These are phyloP conservation scores for Noctilio leporinus DNA, from an alignment of 2,113 vertebrate species.

Conservation along the genomic window DNA sequence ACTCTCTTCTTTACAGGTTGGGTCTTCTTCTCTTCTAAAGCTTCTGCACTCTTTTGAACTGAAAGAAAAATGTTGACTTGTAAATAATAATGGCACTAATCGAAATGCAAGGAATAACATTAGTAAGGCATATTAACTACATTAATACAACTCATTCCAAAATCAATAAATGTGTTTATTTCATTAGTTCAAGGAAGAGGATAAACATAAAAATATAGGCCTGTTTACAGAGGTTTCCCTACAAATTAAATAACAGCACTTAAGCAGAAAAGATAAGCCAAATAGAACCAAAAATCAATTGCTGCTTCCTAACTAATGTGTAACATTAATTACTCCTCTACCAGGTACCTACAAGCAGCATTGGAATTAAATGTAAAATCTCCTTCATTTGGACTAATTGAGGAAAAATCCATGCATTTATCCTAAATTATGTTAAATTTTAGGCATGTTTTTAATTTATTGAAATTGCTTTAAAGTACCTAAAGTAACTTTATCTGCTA, in stretches of 20 bases:
- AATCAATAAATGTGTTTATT: slow-evolving; percentile 61
- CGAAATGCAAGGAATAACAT: slow-evolving; percentile 5
- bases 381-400: slow-evolving; percentile 55
- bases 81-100: slow-evolving; percentile 41
- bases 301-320: slow-evolving; percentile 44
- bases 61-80: slow-evolving; percentile 66
- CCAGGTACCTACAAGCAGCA: slow-evolving; percentile 20
- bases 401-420: not conserved
- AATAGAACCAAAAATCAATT: slow-evolving; percentile 63
- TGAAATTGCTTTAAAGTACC: slow-evolving; percentile 4
- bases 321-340: slow-evolving; percentile 55
- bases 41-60: slow-evolving; percentile 88
- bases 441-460: not conserved
- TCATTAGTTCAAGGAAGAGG: slow-evolving; percentile 42
- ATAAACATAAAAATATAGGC: slow-evolving; percentile 54
- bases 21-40: slow-evolving; percentile 83
- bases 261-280: slow-evolving; percentile 64
- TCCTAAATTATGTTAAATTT: slow-evolving; percentile 31
- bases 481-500: not conserved
- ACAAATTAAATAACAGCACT: slow-evolving; percentile 57
- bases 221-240: slow-evolving; percentile 34
- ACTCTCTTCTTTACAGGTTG: slow-evolving; percentile 89
- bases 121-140: slow-evolving; percentile 50
- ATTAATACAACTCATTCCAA: slow-evolving; percentile 44
- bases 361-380: slow-evolving; percentile 44